Evolutionary conservation across 2,113 vertebrate genomes (phyloP).

Genomic region (Pavo muticus): DNA sequence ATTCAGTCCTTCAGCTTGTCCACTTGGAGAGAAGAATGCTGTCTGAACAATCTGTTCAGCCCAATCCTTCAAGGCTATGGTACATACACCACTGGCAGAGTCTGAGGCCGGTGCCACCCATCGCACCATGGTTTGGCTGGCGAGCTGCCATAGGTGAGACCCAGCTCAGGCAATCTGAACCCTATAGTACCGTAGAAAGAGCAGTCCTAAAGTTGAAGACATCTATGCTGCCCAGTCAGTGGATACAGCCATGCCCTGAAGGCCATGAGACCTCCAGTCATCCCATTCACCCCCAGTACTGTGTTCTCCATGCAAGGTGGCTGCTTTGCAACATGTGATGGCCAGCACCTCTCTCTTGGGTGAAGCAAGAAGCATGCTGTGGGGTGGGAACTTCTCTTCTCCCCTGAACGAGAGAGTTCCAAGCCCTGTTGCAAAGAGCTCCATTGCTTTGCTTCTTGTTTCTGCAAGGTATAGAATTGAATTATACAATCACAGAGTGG

Average conservation of each 20-base stretch:
- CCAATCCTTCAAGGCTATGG: neutral
- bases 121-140: accelerated
- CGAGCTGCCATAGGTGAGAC: neutral
- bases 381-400: neutral
- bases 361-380: neutral
- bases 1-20: neutral
- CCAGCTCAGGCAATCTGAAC: neutral
- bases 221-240: neutral
- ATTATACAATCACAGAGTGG: neutral
- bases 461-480: neutral
- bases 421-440: neutral
- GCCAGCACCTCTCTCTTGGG: neutral
- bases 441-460: neutral
- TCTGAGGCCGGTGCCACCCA: neutral
- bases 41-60: neutral
- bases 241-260: neutral
- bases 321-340: neutral
- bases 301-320: neutral
- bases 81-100: neutral
- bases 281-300: neutral
- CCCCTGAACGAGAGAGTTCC: neutral
- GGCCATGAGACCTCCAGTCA: neutral
- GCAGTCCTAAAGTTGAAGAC: neutral
- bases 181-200: neutral
- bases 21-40: neutral